Percentiles rank a stretch among this genome's conserved stretches.
phyloP scores from a whole-genome alignment of 2,888 invertebrate species.

The Acrobasis suavella region DNA sequence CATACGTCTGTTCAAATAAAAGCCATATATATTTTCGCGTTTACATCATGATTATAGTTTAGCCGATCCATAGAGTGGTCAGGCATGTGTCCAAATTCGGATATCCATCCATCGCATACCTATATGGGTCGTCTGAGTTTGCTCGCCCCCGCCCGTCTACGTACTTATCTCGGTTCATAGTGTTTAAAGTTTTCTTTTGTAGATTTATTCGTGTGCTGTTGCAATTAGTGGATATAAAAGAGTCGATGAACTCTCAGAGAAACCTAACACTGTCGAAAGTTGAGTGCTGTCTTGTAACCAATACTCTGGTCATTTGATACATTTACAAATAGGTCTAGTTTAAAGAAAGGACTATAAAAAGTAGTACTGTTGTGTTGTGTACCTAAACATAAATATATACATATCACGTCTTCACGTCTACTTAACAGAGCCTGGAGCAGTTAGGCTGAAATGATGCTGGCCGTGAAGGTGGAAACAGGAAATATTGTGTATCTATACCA shows the following conservation, averaged over 20 bases:
- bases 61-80: not conserved
- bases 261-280: conserved; percentile 7
- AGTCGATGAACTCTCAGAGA: conserved; percentile 16
- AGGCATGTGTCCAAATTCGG: conserved; percentile 5
- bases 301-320: not conserved
- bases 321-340: not conserved
- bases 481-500: no score
- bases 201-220: conserved; percentile 14
- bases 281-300: not conserved
- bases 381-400: no score
- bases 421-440: no score
- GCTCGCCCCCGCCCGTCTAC: conserved; percentile 42
- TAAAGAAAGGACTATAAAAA: not conserved
- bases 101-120: not conserved
- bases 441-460: no score
- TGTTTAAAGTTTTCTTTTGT: conserved; percentile 9
- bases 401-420: no score
- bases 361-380: not conserved
- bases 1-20: no score
- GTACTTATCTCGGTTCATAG: not conserved
- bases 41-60: not conserved
- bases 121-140: conserved; percentile 48
- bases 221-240: conserved; percentile 16
- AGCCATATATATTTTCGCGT: not conserved
- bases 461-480: no score